Evolutionary conservation across 2,113 vertebrate genomes (phyloP).

Genomic region (Taurulus bubalis): DNA sequence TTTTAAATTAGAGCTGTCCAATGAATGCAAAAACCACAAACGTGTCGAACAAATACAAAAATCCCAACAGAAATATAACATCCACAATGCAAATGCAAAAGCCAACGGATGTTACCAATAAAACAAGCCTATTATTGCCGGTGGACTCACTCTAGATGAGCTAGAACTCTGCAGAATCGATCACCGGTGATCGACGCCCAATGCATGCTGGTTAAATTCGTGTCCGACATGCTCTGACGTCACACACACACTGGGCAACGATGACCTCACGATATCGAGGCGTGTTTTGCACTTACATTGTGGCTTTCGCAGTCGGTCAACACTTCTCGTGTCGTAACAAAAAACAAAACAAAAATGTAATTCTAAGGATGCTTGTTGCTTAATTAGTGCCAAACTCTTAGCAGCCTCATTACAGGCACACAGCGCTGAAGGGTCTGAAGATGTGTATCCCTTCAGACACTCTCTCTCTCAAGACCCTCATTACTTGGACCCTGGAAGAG

Average conservation of each 20-base stretch:
- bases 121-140: too few species aligned
- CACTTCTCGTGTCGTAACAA: too few species aligned
- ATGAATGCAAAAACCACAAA: not conserved
- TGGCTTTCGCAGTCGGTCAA: not conserved
- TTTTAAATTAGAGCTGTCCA: not conserved
- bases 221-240: not conserved
- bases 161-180: too few species aligned
- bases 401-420: conserved; percentile 58
- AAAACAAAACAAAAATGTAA: too few species aligned
- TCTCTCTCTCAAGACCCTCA: conserved; percentile 32
- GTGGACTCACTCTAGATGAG: too few species aligned
- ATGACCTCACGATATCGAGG: not conserved
- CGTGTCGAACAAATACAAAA: not conserved
- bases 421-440: conserved; percentile 42
- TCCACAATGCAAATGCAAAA: not conserved
- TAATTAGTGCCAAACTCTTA: conserved; percentile 61
- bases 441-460: conserved; percentile 33
- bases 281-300: not conserved
- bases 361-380: conserved; percentile 24
- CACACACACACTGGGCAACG: not conserved
- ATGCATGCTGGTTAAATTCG: too few species aligned
- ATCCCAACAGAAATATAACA: too few species aligned
- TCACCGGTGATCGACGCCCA: too few species aligned
- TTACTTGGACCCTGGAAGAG: conserved; percentile 47
- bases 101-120: too few species aligned